These are phyloP conservation scores for Otocyon megalotis DNA, from an alignment of 2,113 vertebrate species.

Conservation along the genomic window DNA sequence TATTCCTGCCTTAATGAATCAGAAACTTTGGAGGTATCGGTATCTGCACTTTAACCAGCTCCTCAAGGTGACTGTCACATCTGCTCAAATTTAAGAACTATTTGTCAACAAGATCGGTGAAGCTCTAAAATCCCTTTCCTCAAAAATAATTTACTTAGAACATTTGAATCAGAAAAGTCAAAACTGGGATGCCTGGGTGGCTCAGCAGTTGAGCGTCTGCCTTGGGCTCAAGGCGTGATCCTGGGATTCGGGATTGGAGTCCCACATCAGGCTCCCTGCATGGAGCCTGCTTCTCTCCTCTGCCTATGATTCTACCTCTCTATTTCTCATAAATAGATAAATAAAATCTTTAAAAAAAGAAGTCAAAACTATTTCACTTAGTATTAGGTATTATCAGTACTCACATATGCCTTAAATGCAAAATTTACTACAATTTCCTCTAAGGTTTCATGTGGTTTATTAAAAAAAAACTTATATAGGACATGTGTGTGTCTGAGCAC, in stretches of 20 bases:
- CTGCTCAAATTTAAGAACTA: slow-evolving; percentile 5
- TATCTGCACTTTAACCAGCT: not conserved
- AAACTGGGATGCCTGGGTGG: not conserved
- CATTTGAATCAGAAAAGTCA: slow-evolving; percentile 38
- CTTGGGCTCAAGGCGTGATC: no score
- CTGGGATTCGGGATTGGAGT: no score
- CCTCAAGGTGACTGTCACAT: not conserved
- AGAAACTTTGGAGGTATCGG: not conserved
- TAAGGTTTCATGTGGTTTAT: not conserved
- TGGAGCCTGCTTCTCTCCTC: no score
- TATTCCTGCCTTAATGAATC: not conserved
- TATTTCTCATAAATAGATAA: no score
- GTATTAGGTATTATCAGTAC: not conserved
- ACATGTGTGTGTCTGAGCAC: not conserved
- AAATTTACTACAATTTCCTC: not conserved
- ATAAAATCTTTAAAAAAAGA: not conserved
- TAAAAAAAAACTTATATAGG: not conserved
- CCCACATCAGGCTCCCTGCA: no score
- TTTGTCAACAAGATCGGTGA: not conserved
- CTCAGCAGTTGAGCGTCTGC: no score
- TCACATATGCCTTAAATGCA: not conserved
- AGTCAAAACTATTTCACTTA: not conserved
- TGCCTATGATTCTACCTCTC: no score
- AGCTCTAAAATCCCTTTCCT: not conserved
- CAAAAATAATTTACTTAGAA: slow-evolving; percentile 3